Conservation (phyloP, 2,797 vertebrate species). For the Trematomus bernacchii region DNA sequence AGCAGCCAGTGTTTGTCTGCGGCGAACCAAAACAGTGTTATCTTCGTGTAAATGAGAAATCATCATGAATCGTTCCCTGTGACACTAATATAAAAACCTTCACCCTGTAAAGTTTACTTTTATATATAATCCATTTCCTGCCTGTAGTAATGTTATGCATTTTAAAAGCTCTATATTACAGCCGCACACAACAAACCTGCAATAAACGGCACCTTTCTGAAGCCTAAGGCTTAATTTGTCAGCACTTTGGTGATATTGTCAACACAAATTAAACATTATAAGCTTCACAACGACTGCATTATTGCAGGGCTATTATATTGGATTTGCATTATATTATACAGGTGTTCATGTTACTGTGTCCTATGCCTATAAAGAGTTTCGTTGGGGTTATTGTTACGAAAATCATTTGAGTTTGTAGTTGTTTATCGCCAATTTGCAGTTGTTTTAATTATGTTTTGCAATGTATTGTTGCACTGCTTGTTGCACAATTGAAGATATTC, state of each 20-base stretch:
- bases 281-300: constrained; percentile 23
- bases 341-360: constrained; percentile 29
- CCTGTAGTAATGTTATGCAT: neutral
- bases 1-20: constrained; percentile 23
- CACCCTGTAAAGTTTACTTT: constrained; percentile 29
- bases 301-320: constrained; percentile 19
- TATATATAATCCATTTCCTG: constrained; percentile 20
- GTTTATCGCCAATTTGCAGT: neutral
- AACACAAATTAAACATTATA: constrained; percentile 30
- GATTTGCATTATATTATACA: constrained; percentile 25
- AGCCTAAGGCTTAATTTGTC: constrained; percentile 33
- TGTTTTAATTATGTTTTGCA: constrained; percentile 10
- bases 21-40: constrained; percentile 37
- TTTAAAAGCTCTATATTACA: constrained; percentile 12
- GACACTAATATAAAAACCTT: constrained; percentile 17
- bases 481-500: neutral
- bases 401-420: neutral
- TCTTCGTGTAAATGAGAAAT: constrained; percentile 23
- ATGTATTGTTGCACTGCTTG: neutral
- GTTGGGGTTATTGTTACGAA: neutral
- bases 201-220: constrained; percentile 34
- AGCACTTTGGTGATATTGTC: constrained; percentile 29
- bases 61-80: constrained; percentile 22
- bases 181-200: constrained; percentile 5
- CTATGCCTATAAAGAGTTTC: neutral